Base-by-base conservation (phyloP, 2,888 invertebrate genomes). In the Lacanobia oleracea region DNA sequence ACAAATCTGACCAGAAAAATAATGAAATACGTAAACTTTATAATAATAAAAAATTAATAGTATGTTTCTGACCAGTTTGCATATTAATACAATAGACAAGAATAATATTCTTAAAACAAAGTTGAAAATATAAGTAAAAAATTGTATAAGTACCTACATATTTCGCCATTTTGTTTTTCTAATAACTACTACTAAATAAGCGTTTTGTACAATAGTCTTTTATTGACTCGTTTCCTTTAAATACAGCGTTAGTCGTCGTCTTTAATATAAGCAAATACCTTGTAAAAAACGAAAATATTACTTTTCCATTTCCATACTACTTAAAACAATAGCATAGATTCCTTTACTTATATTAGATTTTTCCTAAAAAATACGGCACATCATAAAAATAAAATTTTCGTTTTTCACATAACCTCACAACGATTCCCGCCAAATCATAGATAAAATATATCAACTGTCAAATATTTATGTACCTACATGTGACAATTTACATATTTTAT, bases 211-310 rank as follows among this genome's bases (percentile, higher is more conserved):
- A 79, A 71, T 76, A 83, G 73, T 75, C 60, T 81, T 66, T 50
- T 67, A 79, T 88, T 86, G 87, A 84, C 86, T 91, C 93, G 79
- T 84, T 82, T 93, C 93, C 92, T 74, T 89, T 85, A 70, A 86
- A 72, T 74, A 88, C 73, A 88, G 93, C 93, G 40, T 68, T 82
- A 65, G 92, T 92, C 90, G 89, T 92, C 82, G 81, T 68, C 59
- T 45, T 45, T 48, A 62, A 51, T 59, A 59, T 27, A 23, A 60
- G 43, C 60, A 56, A 60, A 71, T 61, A 33, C 18, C 33, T 10
- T 69, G 53, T 21, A 71, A 75, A 76, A 77, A 75, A 72, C 62
- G 61, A 75, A 76, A 64, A 62, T 59, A 45, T 61, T 72, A 65
- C 18, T 61, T 43, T 48, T 51, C 18, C n/a, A 63, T 40, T 27